These are phyloP conservation scores for Notolepis coatsorum DNA, from an alignment of 2,797 vertebrate genomes.

Conservation along the genomic window DNA sequence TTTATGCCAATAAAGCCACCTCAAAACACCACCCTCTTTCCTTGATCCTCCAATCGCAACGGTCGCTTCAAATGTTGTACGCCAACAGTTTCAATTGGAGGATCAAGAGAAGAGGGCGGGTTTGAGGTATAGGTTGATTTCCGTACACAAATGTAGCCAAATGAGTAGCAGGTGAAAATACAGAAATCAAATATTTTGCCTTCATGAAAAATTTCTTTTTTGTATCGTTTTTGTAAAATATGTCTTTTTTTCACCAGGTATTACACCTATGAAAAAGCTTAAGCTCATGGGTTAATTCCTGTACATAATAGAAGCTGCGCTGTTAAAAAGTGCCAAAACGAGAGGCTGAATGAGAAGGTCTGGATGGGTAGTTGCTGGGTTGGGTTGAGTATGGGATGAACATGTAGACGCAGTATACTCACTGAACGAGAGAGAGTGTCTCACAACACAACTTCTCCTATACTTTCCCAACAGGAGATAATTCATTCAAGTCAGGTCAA, in stretches of 20 bases:
- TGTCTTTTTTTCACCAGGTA: slow-evolving; percentile 46
- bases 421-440: slow-evolving; percentile 92
- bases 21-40: no score
- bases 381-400: slow-evolving; percentile 87
- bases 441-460: slow-evolving; percentile 93
- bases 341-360: slow-evolving; percentile 72
- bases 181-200: slow-evolving; percentile 59
- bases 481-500: slow-evolving; percentile 83
- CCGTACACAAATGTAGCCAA: slow-evolving; percentile 54
- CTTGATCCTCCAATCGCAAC: no score
- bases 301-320: slow-evolving; percentile 58
- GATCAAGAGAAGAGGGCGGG: no score
- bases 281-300: slow-evolving; percentile 67
- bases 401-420: slow-evolving; percentile 94
- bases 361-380: slow-evolving; percentile 68
- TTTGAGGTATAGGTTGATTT: no score
- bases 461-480: slow-evolving; percentile 93
- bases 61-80: no score
- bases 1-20: no score
- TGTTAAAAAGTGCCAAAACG: slow-evolving; percentile 75
- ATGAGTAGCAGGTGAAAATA: slow-evolving; percentile 71
- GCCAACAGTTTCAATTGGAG: no score
- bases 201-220: slow-evolving; percentile 59
- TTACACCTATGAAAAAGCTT: slow-evolving; percentile 37
- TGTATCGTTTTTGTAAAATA: not conserved